phyloP scores from a whole-genome alignment of 2,888 invertebrate species.

The Hymenopus coronatus region DNA sequence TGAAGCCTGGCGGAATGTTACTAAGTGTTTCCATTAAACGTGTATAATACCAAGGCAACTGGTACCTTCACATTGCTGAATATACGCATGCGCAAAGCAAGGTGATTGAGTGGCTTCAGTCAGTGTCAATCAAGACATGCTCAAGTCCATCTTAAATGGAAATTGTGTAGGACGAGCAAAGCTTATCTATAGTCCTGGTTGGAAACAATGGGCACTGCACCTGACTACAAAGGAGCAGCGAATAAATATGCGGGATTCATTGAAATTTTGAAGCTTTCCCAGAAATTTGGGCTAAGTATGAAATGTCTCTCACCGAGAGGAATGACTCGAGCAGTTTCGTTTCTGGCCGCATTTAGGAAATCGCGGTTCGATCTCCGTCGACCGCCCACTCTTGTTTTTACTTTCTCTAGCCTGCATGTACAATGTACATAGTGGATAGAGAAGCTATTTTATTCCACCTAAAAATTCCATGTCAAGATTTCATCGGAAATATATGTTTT shows the following conservation, averaged over 20 bases:
- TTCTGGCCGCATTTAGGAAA: too few relatives aligned
- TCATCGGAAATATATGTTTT: too few relatives aligned
- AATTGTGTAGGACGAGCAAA: neutral
- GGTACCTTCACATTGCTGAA: conserved; percentile 2
- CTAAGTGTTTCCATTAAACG: conserved; percentile 9
- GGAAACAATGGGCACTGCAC: neutral
- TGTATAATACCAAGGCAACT: conserved; percentile 3
- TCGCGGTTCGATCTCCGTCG: too few relatives aligned
- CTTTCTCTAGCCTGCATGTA: too few relatives aligned
- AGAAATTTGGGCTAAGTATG: neutral
- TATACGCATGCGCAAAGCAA: neutral
- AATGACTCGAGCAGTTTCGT: too few relatives aligned
- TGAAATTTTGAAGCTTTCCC: neutral
- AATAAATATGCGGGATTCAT: neutral
- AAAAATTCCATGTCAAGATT: too few relatives aligned
- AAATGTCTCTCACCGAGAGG: neutral
- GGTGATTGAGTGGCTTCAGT: conserved; percentile 20
- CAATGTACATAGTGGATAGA: too few relatives aligned
- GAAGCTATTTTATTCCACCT: too few relatives aligned
- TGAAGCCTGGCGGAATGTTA: conserved; percentile 7
- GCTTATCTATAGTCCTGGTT: conserved; percentile 5
- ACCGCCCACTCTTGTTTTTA: too few relatives aligned
- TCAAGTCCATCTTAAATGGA: conserved; percentile 12
- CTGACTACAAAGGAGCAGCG: neutral
- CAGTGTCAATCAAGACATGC: conserved; percentile 17